phyloP scores from a whole-genome alignment of 2,113 vertebrate species.

The Mixornis gularis region DNA sequence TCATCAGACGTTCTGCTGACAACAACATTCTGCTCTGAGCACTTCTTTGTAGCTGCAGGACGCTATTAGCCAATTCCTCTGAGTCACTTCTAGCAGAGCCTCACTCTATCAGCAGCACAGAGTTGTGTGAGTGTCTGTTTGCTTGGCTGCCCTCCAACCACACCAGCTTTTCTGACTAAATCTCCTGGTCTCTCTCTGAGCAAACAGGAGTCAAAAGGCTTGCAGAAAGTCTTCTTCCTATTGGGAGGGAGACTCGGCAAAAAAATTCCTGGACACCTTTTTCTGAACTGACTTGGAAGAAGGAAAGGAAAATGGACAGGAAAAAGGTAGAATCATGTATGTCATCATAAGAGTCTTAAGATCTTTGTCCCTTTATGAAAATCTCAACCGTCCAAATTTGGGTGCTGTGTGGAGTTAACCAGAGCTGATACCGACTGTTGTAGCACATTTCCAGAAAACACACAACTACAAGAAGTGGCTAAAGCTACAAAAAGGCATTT shows the following conservation, averaged over 20 bases:
- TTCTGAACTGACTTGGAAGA: neutral
- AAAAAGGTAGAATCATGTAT: neutral
- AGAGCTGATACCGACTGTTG: neutral
- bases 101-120: neutral
- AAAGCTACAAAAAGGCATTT: neutral
- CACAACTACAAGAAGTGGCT: neutral
- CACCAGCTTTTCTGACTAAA: neutral
- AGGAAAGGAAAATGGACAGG: neutral
- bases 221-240: neutral
- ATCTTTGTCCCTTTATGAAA: neutral
- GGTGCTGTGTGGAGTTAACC: neutral
- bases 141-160: slow-evolving; percentile 20
- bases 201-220: neutral
- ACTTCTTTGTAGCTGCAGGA: neutral
- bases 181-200: neutral
- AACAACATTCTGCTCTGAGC: slow-evolving; percentile 2
- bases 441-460: neutral
- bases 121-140: neutral
- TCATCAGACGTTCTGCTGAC: slow-evolving; percentile 20
- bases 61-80: neutral
- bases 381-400: neutral
- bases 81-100: slow-evolving; percentile 10
- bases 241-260: neutral
- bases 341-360: neutral
- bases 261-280: neutral